These are phyloP conservation scores for Acanthiza pusilla DNA, from an alignment of 2,797 vertebrate genomes.

Conservation along the genomic window DNA sequence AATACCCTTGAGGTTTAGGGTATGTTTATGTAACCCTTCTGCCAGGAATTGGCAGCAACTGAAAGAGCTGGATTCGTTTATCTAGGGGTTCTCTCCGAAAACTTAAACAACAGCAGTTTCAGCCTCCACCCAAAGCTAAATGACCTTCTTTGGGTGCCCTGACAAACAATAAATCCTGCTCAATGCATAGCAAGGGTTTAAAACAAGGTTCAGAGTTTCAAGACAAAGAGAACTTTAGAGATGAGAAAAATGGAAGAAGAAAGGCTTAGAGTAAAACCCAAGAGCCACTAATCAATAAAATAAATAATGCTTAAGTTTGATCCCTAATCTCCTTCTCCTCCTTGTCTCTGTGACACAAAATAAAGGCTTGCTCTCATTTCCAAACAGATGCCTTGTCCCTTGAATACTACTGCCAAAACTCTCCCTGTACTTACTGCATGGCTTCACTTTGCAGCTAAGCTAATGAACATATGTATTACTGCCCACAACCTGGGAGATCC, in stretches of 20 bases:
- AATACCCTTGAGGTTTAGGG: constrained; percentile 37
- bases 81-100: constrained; percentile 54
- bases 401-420: neutral
- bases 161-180: constrained; percentile 48
- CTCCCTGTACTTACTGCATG: accelerated
- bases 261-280: neutral
- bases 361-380: neutral
- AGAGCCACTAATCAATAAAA: neutral
- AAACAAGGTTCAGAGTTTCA: neutral
- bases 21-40: constrained; percentile 60
- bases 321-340: neutral
- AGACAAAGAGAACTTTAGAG: constrained; percentile 9
- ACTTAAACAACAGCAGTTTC: constrained; percentile 53
- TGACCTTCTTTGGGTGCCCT: constrained; percentile 51
- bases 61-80: constrained; percentile 57
- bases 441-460: neutral
- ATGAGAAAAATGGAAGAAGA: neutral
- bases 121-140: constrained; percentile 56
- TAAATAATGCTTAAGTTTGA: neutral
- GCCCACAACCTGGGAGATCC: accelerated
- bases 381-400: neutral
- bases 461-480: neutral
- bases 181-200: constrained; percentile 24
- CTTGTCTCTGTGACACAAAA: neutral
- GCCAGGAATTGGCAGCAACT: constrained; percentile 50